phyloP scores from a whole-genome alignment of 2,797 vertebrate genomes.

The Spheniscus humboldti region DNA sequence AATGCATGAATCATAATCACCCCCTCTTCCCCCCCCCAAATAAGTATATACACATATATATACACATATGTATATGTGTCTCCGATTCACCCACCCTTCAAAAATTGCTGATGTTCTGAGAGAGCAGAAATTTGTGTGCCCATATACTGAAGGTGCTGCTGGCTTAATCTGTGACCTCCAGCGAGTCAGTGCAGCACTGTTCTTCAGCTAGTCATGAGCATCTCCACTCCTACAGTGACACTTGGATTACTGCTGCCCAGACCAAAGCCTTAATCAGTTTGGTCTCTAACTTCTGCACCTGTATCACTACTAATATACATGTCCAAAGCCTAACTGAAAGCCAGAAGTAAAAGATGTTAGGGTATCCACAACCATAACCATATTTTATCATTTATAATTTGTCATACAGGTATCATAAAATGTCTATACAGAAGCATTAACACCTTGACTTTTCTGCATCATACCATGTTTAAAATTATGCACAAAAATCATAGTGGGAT shows the following conservation, averaged over 20 bases:
- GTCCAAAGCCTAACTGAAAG: not conserved
- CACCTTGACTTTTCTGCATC: not conserved
- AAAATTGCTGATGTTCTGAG: not conserved
- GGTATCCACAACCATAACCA: not conserved
- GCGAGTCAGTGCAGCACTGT: not conserved
- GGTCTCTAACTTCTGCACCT: not conserved
- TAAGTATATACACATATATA: not conserved
- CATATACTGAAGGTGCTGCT: not conserved
- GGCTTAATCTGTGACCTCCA: not conserved
- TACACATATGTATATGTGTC: accelerated
- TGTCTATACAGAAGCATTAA: not conserved
- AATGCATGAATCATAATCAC: not conserved
- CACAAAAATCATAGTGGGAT: not conserved
- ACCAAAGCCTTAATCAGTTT: not conserved
- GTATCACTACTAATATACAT: not conserved
- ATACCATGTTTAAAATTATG: not conserved
- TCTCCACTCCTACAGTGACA: not conserved
- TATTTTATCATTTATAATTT: not conserved
- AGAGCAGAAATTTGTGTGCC: not conserved
- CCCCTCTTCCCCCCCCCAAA: not conserved
- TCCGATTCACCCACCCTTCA: not conserved
- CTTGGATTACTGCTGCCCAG: not conserved
- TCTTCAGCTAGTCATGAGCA: not conserved
- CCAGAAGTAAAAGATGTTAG: not conserved
- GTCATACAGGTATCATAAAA: not conserved